Percentiles rank a stretch among this genome's conserved stretches.
These are phyloP conservation scores for Ypsolopha scabrella DNA, from an alignment of 2,888 invertebrate species.

Conservation along the genomic window DNA sequence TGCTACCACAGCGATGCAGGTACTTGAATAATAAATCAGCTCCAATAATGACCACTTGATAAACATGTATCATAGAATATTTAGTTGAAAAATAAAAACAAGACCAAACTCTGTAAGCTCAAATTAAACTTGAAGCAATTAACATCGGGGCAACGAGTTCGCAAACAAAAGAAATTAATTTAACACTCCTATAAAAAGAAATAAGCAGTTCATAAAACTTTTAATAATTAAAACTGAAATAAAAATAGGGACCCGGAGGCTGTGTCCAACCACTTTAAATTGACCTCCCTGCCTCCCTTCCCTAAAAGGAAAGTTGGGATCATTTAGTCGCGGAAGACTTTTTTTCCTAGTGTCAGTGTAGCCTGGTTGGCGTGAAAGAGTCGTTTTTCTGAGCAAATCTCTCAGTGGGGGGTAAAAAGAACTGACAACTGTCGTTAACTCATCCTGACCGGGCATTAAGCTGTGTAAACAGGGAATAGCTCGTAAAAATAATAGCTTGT, in stretches of 20 bases:
- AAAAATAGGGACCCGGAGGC: conserved; percentile 50
- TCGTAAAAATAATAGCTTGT: conserved; percentile 28
- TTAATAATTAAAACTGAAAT: conserved; percentile 67
- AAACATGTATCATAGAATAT: no score
- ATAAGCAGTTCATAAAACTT: conserved; percentile 69
- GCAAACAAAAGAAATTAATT: conserved; percentile 66
- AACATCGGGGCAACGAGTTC: conserved; percentile 1
- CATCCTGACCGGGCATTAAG: conserved; percentile 47
- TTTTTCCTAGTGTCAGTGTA: conserved; percentile 20
- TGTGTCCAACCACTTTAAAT: conserved; percentile 23
- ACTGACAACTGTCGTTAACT: conserved; percentile 64
- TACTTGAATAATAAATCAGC: no score
- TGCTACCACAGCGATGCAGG: no score
- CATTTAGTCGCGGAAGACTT: background rate
- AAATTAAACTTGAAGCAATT: conserved; percentile 1
- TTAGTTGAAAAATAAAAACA: background rate
- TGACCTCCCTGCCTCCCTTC: conserved; percentile 17
- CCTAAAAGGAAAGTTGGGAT: background rate
- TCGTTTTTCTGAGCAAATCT: conserved; percentile 35
- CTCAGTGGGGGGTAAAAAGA: conserved; percentile 42
- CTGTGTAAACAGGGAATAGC: conserved; percentile 52
- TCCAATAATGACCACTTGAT: no score
- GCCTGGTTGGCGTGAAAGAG: conserved; percentile 25
- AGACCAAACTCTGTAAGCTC: conserved; percentile 4
- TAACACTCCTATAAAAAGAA: conserved; percentile 64